Evolutionary conservation across 1,140 invertebrate species (phyloP), one percentile per base, ranked within the genome.

Genomic region (Drosophila kanapiae): DNA sequence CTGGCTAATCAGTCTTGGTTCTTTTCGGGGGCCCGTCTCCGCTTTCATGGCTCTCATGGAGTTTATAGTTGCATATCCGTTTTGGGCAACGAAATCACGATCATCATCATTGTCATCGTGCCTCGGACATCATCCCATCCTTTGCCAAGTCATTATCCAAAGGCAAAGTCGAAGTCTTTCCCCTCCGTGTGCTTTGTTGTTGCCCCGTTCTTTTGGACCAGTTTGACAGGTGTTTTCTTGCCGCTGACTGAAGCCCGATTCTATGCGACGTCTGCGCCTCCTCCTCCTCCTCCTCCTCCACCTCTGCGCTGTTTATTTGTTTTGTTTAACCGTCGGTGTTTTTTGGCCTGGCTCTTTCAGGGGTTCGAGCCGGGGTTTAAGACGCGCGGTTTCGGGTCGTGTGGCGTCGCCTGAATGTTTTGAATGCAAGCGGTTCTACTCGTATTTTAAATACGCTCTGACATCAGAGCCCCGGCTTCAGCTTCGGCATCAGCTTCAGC

Each of bases 361-460:
- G 79, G 83, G 75, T 58, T 74, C 57, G 63, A 58, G 76, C 10
- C 18, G 45, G 18, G 18, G 45, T 27, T 31, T 8, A 8, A 31
- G 31, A 31, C 31, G 31, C 76, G 75, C 45, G 77, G 56, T 60
- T 76, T 70, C 49, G 61, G 80, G 80, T 90, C 80, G 80, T 90
- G 85, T 84, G 84, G 84, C 84, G 85, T 74, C 80, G 47, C 49
- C 51, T 71, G 42, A 35, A 68, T 40, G 69, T 70, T 88, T 83
- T 87, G 80, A 85, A 78, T 88, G 85, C 85, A 88, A 80, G 81
- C 83, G 83, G 76, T 86, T 88, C 81, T 88, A 88, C 85, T 88
- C 85, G 85, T 90, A 90, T 88, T 88, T 90, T 90, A 88, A 88
- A 88, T 90, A 88, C 84, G 85, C 86, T 88, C 81, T 88, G 78